These are phyloP conservation scores for Pionites leucogaster DNA, from an alignment of 2,113 vertebrate species.

Conservation along the genomic window DNA sequence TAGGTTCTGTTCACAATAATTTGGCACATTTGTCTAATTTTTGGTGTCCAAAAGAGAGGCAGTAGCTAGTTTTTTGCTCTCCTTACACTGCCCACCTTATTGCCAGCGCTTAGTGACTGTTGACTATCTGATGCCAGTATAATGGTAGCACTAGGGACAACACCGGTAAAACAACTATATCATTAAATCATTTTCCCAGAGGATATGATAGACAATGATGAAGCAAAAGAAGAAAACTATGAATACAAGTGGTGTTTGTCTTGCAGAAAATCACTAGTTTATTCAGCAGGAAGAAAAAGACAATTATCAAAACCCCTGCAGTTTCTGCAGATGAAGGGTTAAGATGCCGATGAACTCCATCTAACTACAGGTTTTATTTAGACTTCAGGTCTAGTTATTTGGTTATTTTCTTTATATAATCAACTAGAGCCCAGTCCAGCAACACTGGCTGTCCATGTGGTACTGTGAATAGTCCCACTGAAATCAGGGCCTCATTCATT, in stretches of 20 bases:
- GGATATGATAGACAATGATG: neutral
- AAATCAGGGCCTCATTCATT: neutral
- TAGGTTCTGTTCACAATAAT: neutral
- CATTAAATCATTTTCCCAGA: neutral
- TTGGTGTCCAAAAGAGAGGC: neutral
- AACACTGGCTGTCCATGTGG: neutral
- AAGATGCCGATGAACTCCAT: neutral
- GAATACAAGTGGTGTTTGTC: neutral
- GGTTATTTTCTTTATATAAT: neutral
- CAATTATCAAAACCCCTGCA: neutral
- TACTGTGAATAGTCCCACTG: neutral
- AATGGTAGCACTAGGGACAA: neutral
- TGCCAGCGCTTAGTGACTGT: neutral
- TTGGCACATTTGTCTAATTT: neutral
- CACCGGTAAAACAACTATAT: neutral
- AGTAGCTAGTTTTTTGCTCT: neutral
- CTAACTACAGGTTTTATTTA: conserved; percentile 2
- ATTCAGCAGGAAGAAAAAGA: neutral
- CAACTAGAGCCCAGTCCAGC: neutral
- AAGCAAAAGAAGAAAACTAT: neutral
- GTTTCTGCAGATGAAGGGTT: conserved; percentile 4
- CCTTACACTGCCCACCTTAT: neutral
- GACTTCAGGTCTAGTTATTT: neutral
- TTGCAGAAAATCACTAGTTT: neutral
- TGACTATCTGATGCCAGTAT: neutral